These are phyloP conservation scores for Scatophagus argus DNA, from an alignment of 2,113 vertebrate species.

Conservation along the genomic window DNA sequence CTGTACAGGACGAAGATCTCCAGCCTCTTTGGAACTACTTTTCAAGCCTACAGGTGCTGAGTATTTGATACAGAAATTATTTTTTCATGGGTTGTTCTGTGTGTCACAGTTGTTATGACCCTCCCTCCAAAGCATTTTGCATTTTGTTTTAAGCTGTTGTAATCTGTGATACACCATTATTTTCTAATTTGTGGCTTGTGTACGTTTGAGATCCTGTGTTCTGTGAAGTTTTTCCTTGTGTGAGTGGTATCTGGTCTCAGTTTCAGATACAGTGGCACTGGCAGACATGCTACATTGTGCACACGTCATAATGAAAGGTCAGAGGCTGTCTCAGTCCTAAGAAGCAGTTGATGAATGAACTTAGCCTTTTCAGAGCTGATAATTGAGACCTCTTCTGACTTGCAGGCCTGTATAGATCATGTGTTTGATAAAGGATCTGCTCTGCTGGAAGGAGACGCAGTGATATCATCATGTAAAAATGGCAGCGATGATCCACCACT, in stretches of 20 bases:
- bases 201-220: neutral
- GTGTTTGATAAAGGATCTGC: constrained; percentile 68
- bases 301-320: constrained; percentile 18
- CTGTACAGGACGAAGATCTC: neutral
- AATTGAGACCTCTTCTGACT: constrained; percentile 57
- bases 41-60: neutral
- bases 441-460: constrained; percentile 37
- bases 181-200: neutral
- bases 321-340: neutral
- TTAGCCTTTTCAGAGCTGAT: constrained; percentile 53
- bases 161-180: neutral
- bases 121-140: neutral
- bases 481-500: constrained; percentile 54
- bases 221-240: too few relatives aligned
- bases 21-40: neutral
- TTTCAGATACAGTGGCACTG: neutral
- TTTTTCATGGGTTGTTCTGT: neutral
- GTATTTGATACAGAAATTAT: neutral
- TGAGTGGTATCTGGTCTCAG: neutral
- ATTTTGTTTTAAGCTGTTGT: neutral
- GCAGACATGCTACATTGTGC: constrained; percentile 6
- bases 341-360: constrained; percentile 54
- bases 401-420: constrained; percentile 42
- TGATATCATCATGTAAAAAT: constrained; percentile 66
- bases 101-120: neutral